Evolutionary conservation across 2,113 vertebrate species (phyloP).

Genomic region (Pedionomus torquatus): DNA sequence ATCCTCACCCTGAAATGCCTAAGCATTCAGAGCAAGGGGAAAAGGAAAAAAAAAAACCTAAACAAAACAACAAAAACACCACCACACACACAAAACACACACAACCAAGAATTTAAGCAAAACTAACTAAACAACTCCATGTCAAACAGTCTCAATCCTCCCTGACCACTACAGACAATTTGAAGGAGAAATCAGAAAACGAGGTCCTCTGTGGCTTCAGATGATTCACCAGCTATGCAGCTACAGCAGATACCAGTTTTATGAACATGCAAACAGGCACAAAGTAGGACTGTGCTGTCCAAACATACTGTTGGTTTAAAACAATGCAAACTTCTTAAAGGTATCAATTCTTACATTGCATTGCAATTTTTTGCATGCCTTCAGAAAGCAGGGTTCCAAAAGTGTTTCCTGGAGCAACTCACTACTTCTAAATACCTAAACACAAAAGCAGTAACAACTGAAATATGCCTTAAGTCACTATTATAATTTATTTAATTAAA

Average conservation of each 20-base stretch:
- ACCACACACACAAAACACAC: not conserved
- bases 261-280: not conserved
- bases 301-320: not conserved
- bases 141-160: not conserved
- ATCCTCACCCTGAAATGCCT: not conserved
- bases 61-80: too few species aligned
- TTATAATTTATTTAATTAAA: not conserved
- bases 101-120: too few species aligned
- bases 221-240: not conserved
- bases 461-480: not conserved
- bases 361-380: not conserved
- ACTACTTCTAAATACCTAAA: not conserved
- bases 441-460: not conserved
- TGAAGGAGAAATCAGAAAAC: not conserved
- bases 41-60: too few species aligned
- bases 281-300: not conserved
- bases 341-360: not conserved
- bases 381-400: not conserved
- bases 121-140: not conserved
- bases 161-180: accelerated
- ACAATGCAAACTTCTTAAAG: not conserved
- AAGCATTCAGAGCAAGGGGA: too few species aligned
- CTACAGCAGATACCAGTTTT: not conserved
- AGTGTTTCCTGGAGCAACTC: not conserved
- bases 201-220: not conserved